Evolutionary conservation across 2,113 vertebrate species (phyloP).

Genomic region (Phalacrocorax brasilianus): DNA sequence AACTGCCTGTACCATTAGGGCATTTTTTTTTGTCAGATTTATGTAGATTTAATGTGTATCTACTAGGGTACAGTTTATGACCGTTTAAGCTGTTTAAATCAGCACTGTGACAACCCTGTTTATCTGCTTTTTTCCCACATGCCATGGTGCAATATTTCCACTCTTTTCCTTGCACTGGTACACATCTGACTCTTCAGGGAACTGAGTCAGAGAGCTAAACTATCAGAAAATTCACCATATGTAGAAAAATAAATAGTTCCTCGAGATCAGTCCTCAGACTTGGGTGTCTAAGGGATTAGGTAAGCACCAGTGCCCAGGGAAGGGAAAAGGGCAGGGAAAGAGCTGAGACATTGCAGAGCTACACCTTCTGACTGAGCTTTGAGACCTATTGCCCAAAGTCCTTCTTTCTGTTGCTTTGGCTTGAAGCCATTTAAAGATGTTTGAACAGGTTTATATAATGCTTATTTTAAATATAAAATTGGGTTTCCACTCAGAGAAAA

Average conservation of each 20-base stretch:
- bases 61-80: neutral
- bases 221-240: neutral
- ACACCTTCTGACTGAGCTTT: neutral
- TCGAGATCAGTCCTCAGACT: neutral
- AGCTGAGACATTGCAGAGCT: neutral
- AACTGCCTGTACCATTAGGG: neutral
- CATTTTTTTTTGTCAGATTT: neutral
- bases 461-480: neutral
- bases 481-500: neutral
- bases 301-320: neutral
- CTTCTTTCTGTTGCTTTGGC: neutral
- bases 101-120: neutral
- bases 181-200: neutral
- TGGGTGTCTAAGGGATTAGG: neutral
- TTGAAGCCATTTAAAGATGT: neutral
- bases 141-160: neutral
- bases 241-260: neutral
- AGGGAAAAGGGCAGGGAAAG: neutral
- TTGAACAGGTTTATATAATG: neutral
- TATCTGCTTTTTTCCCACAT: neutral
- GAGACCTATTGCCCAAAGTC: neutral
- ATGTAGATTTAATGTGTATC: neutral
- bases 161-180: neutral
- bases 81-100: neutral
- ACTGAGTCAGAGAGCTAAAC: neutral